Evolutionary conservation across 2,888 invertebrate species (phyloP), one percentile per base, ranked within the genome.

Genomic region (Diplazon laetatorius): DNA sequence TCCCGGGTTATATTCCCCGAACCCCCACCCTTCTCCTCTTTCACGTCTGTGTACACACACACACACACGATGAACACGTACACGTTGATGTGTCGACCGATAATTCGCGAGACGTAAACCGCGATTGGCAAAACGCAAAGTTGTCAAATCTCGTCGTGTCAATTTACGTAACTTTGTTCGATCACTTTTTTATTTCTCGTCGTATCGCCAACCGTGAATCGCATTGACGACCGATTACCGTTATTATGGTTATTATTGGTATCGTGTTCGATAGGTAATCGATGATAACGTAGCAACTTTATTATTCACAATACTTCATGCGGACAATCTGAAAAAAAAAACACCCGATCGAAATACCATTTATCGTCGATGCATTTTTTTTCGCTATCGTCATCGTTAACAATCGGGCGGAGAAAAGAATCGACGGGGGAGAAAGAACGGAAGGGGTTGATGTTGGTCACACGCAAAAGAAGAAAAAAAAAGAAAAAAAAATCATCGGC

Each of bases 391-490:
- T 50, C 50, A 44, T 22, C 52, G 50, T 14, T 30, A 30, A 30
- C 30, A 22, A 30, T 18, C 16, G 42, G 16, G 8, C 25, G 25
- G 20, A 20, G 62, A 62, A n/a, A 30, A 30, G 30, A 30, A 30
- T 30, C 30, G 30, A 5, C 6, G 2, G 4, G 44, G 16, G 10
- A 2, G 14, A 20, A 16, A 10, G 59, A 42, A 30, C 6, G 20
- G 14, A 20, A 18, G 35, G 37, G n/a, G 35, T 12, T 12, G 20
- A 57, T 70, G 74, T 74, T 46, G 39, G 69, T 78, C 48, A 55
- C 42, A 60, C 18, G 30, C 46, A 77, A 71, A 69, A 57, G 42
- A n/a, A n/a, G n/a, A n/a, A n/a, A n/a, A n/a, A n/a, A n/a, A n/a
- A n/a, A n/a, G n/a, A n/a, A n/a, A n/a, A n/a, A n/a, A n/a, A n/a